Evolutionary conservation across 2,888 invertebrate genomes (phyloP), one percentile per base, ranked within the genome.

Genomic region (Chironomus riparius): DNA sequence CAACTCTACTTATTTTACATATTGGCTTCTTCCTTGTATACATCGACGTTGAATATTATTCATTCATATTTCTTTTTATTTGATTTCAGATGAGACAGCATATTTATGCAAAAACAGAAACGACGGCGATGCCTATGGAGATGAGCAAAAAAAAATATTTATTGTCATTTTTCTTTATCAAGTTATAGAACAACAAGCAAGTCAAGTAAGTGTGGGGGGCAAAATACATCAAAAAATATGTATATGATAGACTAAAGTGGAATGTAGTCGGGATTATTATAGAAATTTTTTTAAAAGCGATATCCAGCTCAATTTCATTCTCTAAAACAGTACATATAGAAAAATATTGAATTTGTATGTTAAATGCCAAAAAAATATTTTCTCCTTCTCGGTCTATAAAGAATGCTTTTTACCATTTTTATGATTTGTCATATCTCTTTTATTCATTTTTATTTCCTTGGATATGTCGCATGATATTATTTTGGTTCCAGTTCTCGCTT

Each of bases 281-380:
- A 38, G 38, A 38, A 38, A 38, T 38, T 10, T 38, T 38, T 38
- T 38, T 38, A 38, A 38, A 28, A 38, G 38, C 38, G 38, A 38
- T 38, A 10, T 10, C 1, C 38, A 38, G 10, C 38, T 38, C 38
- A 38, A 38, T 38, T 38, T 10, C 38, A 38, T 38, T 38, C 38
- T 28, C 56, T 56, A 56, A 56, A 7, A 56, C 4, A 15, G 56
- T 18, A 15, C n/a, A 56, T 56, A 3, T 0, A n/a, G 15, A 56
- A 70, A 50, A 48, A 70, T 48, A 70, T 70, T 70, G 70, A 70
- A 70, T 70, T 70, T 70, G 13, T 48, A 70, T 70, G 70, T 70
- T 47, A 70, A 70, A 70, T 70, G 70, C 70, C 48, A 50, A 22
- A 70, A n/a, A n/a, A 70, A 70, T 70, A 70, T 24, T 70, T 18